Percentiles rank a stretch among this genome's conserved stretches.
phyloP scores from a whole-genome alignment of 1,140 invertebrate genomes.

The Scylla paramamosain region DNA sequence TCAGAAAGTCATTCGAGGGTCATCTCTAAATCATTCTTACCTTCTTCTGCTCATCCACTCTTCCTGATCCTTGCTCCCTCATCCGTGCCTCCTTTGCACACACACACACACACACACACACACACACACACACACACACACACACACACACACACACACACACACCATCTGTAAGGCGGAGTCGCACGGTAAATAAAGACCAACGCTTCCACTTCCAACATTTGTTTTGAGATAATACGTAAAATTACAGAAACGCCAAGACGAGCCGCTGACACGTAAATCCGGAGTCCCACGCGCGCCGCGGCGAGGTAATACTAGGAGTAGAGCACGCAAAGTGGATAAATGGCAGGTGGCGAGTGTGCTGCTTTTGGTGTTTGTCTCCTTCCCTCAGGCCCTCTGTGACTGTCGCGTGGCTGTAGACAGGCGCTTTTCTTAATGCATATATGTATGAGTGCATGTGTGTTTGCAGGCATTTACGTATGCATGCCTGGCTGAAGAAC shows the following conservation, averaged over 20 bases:
- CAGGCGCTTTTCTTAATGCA: background rate
- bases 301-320: background rate
- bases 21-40: no score
- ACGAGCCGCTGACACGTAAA: background rate
- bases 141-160: background rate
- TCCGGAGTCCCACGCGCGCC: background rate
- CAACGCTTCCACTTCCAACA: background rate
- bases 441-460: background rate
- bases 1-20: no score
- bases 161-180: background rate
- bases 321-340: background rate
- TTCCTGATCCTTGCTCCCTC: no score
- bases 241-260: background rate
- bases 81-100: no score
- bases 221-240: background rate
- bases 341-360: background rate
- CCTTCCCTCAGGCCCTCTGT: background rate
- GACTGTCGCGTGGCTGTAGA: background rate
- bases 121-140: no score
- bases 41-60: no score
- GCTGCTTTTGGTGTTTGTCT: background rate
- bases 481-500: background rate
- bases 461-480: background rate
- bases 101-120: no score
- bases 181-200: background rate